These are phyloP conservation scores for Saccostrea glomerata DNA, from an alignment of 1,140 invertebrate genomes.

Conservation along the genomic window DNA sequence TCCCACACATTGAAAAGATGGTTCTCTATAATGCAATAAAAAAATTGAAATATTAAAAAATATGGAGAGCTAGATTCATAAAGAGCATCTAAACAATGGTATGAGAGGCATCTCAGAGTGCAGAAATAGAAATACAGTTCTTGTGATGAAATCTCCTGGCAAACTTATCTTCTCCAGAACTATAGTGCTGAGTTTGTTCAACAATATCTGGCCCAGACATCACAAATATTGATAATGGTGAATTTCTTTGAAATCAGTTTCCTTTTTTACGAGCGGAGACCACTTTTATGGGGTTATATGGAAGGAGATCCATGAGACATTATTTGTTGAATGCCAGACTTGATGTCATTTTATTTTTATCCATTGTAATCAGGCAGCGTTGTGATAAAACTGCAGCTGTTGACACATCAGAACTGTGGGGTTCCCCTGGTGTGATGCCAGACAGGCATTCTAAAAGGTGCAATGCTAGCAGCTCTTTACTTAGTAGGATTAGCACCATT, in stretches of 20 bases:
- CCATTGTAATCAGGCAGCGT: conserved; percentile 24
- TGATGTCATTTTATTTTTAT: conserved; percentile 26
- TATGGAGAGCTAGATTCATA: neutral
- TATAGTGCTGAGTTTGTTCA: neutral
- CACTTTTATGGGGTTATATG: conserved; percentile 15
- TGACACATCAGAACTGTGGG: conserved; percentile 10
- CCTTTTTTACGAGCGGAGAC: conserved; percentile 7
- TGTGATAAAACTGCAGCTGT: conserved; percentile 33
- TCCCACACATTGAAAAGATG: neutral
- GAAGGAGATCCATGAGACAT: conserved; percentile 20
- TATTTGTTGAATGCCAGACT: conserved; percentile 33
- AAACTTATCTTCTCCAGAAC: neutral
- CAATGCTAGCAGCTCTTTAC: neutral
- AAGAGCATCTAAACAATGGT: neutral
- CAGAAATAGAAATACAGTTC: neutral
- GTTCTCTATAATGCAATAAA: neutral
- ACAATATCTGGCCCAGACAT: conserved; percentile 13
- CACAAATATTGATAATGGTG: conserved; percentile 19
- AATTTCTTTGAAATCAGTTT: conserved; percentile 31
- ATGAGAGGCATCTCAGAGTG: neutral
- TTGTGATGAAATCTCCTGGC: neutral
- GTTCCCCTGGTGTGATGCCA: conserved; percentile 9
- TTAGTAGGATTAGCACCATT: conserved; percentile 22
- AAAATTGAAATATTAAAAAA: neutral
- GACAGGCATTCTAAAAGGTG: conserved; percentile 12